Evolutionary conservation across 2,888 invertebrate species (phyloP).

Genomic region (Uloborus plumipes): DNA sequence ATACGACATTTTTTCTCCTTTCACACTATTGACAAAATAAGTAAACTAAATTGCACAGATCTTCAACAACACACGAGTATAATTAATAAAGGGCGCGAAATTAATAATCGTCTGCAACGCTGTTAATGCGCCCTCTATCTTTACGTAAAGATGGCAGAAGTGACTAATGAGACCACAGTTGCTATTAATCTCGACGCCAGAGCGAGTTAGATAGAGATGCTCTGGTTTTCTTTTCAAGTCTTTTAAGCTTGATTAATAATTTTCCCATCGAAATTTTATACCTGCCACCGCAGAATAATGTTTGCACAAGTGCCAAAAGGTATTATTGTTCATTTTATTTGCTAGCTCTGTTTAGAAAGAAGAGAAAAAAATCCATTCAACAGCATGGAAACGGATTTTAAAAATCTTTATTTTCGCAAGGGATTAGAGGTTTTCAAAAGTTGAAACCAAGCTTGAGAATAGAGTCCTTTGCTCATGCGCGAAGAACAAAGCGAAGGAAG

Average conservation of each 20-base stretch:
- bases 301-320: conserved; percentile 10
- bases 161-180: conserved; percentile 62
- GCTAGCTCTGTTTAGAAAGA: no score
- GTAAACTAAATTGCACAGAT: no score
- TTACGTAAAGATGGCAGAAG: conserved; percentile 54
- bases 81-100: conserved; percentile 57
- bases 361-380: no score
- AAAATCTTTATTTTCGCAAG: no score
- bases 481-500: no score
- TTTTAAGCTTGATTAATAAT: conserved; percentile 62
- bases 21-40: no score
- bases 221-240: conserved; percentile 56
- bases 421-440: no score
- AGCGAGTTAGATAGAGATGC: conserved; percentile 47
- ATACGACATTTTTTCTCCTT: no score
- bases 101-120: conserved; percentile 59
- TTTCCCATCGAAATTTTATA: conserved; percentile 51
- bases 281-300: conserved; percentile 6
- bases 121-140: conserved; percentile 62
- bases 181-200: conserved; percentile 56
- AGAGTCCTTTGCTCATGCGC: no score
- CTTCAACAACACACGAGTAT: conserved; percentile 8
- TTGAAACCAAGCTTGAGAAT: no score
- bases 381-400: no score
- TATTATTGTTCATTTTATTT: no score